Evolutionary conservation across 2,888 invertebrate species (phyloP), one percentile per base, ranked within the genome.

Genomic region (Chouioia cunea): DNA sequence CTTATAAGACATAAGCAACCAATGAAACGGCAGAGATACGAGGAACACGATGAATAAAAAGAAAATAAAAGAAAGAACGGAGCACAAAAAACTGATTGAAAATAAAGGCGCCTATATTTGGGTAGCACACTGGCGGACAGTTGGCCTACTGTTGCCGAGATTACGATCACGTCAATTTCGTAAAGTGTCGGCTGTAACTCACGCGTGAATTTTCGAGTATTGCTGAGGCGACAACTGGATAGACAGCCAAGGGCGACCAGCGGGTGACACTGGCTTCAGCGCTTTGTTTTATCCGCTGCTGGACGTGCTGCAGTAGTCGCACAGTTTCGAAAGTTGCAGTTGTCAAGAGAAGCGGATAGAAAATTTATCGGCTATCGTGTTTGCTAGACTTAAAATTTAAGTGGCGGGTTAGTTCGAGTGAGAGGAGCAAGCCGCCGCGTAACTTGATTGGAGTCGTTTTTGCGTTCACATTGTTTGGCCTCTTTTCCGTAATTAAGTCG

Each of bases 401-500:
- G 6, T 10, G 36, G 27, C 27, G 36, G 36, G 10, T 36, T 10
- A 12, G 3, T 27, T 27, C 3, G 27, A 6, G 6, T 27, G 2
- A 27, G 27, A 27, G 27, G 6, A 36, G 36, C 36, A 12, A 36
- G 36, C n/a, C n/a, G n/a, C n/a, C n/a, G n/a, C n/a, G n/a, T n/a
- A n/a, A 12, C 6, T 36, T 36, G 36, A 36, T 36, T 36, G 36
- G 36, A 36, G 6, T 1, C 6, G 48, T 53, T 71, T 66, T 69
- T 54, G 56, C 52, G 22, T 15, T 16, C 56, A 27, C 56, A 64
- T 64, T 64, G 56, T 64, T 53, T 27, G 59, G 47, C 58, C 65
- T 27, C 27, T 59, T 65, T 53, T 59, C 59, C 66, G 46, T 50
- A 59, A 59, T 66, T 50, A 58, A 52, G 23, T 44, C 12, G 52